phyloP scores from a whole-genome alignment of 2,888 invertebrate species.

The Nyleta sp. region DNA sequence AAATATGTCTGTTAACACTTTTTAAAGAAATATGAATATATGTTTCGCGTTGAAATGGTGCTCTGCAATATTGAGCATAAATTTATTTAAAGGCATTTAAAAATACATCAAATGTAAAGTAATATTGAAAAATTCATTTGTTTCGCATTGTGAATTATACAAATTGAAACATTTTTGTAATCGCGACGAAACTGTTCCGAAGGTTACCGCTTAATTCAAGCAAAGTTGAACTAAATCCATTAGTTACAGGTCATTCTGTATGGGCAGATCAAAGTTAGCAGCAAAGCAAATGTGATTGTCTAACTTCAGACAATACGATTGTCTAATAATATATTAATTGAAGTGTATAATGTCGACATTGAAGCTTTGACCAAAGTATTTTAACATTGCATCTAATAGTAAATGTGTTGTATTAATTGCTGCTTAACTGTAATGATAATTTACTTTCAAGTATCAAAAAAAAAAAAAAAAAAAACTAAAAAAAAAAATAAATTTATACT shows the following conservation, averaged over 20 bases:
- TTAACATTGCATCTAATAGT: background rate
- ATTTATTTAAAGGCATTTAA: too few species aligned
- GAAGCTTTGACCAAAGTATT: constrained; percentile 23
- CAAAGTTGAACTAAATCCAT: constrained; percentile 39
- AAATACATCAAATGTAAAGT: background rate
- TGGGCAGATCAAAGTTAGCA: constrained; percentile 48
- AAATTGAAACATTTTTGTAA: background rate
- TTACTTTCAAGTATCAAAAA: too few species aligned
- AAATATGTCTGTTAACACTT: constrained; percentile 2
- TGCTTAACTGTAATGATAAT: background rate
- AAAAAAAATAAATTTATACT: too few species aligned
- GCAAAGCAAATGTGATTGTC: constrained; percentile 44
- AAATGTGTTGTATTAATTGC: background rate
- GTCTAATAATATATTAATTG: constrained; percentile 55
- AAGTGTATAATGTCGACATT: constrained; percentile 22
- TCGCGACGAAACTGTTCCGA: background rate
- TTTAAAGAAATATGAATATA: too few species aligned
- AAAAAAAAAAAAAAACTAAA: too few species aligned
- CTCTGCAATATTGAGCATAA: too few species aligned
- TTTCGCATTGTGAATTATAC: background rate
- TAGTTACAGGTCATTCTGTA: constrained; percentile 40
- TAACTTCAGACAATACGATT: constrained; percentile 52
- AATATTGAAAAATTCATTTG: background rate
- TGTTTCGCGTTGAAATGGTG: too few species aligned
- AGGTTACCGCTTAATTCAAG: constrained; percentile 9